Conservation (phyloP, 2,888 invertebrate species). For the Drosophila greeni region DNA sequence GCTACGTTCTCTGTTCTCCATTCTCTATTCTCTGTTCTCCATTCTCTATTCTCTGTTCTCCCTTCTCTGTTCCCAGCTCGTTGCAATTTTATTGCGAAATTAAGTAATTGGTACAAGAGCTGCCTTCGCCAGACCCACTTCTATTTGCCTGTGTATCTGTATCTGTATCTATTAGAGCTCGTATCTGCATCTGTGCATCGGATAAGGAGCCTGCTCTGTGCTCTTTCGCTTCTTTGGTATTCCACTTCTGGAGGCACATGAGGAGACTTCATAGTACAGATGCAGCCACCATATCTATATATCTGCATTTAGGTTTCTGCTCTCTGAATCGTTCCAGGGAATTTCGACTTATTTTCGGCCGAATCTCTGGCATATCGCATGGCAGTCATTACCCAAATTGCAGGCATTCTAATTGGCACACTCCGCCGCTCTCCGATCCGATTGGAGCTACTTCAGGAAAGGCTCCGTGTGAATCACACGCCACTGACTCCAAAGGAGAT, state of each 20-base stretch:
- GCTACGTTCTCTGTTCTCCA: slow-evolving; percentile 26
- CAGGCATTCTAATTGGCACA: slow-evolving; percentile 30
- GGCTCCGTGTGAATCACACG: slow-evolving; percentile 30
- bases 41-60: slow-evolving; percentile 25
- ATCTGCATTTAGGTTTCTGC: slow-evolving; percentile 7
- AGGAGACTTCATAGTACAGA: slow-evolving; percentile 3
- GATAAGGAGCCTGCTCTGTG: slow-evolving; percentile 32
- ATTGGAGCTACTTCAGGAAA: slow-evolving; percentile 1
- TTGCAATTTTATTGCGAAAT: slow-evolving; percentile 66
- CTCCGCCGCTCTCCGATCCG: slow-evolving; percentile 5
- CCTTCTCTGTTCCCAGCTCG: slow-evolving; percentile 27
- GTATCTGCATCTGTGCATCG: slow-evolving; percentile 43
- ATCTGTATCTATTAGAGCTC: slow-evolving; percentile 33
- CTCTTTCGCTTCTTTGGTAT: slow-evolving; percentile 7
- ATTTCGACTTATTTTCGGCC: slow-evolving; percentile 30
- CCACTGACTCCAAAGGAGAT: slow-evolving; percentile 12
- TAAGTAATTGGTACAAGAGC: slow-evolving; percentile 67
- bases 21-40: slow-evolving; percentile 28
- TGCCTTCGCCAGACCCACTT: slow-evolving; percentile 3
- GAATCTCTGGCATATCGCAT: slow-evolving; percentile 5
- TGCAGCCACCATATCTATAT: slow-evolving; percentile 10
- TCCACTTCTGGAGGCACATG: slow-evolving; percentile 3
- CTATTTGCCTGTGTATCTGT: slow-evolving; percentile 21
- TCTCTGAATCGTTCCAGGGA: slow-evolving; percentile 21
- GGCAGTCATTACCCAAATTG: slow-evolving; percentile 24